Percentiles rank a stretch among this genome's conserved stretches.
These are phyloP conservation scores for Astyanax mexicanus DNA, from an alignment of 2,797 vertebrate genomes.

Conservation along the genomic window DNA sequence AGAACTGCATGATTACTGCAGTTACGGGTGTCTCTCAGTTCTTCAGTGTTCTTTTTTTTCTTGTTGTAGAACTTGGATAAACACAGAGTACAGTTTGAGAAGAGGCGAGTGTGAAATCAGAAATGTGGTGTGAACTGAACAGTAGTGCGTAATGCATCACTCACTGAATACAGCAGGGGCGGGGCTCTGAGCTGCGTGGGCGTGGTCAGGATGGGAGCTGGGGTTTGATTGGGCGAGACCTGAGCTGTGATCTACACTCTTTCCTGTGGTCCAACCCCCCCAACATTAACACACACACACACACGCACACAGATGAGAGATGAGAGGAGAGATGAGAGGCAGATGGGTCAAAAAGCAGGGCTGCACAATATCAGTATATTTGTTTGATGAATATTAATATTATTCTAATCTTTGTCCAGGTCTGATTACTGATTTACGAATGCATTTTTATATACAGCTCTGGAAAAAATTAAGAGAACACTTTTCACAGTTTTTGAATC, in stretches of 20 bases:
- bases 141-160: constrained; percentile 55
- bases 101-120: no score
- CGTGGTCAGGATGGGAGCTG: constrained; percentile 71
- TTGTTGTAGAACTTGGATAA: not conserved
- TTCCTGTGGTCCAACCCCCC: constrained; percentile 66
- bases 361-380: not conserved
- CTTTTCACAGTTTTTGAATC: no score
- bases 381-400: not conserved
- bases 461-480: no score
- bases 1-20: not conserved
- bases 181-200: constrained; percentile 65
- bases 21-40: not conserved
- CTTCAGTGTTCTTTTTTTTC: not conserved
- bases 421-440: no score
- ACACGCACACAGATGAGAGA: no score
- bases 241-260: constrained; percentile 76
- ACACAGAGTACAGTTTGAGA: not conserved
- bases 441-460: no score
- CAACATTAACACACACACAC: constrained; percentile 44
- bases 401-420: no score
- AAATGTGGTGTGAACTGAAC: constrained; percentile 5
- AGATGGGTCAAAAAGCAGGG: constrained; percentile 1
- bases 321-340: constrained; percentile 10
- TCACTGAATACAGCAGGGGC: constrained; percentile 78
- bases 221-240: constrained; percentile 76